Evolutionary conservation across 1,140 invertebrate species (phyloP), one percentile per base, ranked within the genome.

Genomic region (Drosophila nigromelanica): DNA sequence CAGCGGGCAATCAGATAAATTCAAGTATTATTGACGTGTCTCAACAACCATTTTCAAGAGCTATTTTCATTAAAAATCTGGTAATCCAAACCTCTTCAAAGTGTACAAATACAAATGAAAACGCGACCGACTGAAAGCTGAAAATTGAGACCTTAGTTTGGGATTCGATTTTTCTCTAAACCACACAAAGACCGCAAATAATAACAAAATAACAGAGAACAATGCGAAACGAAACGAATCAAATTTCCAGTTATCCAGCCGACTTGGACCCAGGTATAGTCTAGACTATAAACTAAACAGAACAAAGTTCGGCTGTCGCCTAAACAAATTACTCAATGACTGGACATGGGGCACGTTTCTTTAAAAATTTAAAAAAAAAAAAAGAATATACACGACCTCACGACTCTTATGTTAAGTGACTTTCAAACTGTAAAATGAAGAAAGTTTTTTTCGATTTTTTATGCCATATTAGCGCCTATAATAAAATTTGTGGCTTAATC

Each of bases 161-260:
- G 30, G 64, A 66, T 73, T 67, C 11, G 48, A 45, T 47, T 45
- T 60, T 66, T 33, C 30, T 12, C 10, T 10, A 15, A 66, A 72
- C 69, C 69, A 30, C 69, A 37, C 5, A 52, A 47, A 62, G 42
- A 70, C 67, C 67, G 67, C 67, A 70, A 52, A 40, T 45, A 73
- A 59, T 59, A 59, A 64, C 61, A 56, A 45, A 70, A 45, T 47
- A 48, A 47, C 30, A 21, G 43, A 14, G 39, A 7, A 52, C 14
- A 42, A 61, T 24, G 15, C 27, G 39, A 54, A 45, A 8, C 24
- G 48, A 40, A 52, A 8, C 24, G 48, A 40, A 30, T 73, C 42
- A 8, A n/a, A 54, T 72, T 72, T 66, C 69, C 14, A 33, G 42
- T 73, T 58, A 47, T 39, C 40, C 55, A 50, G 54, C 37, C 11